Evolutionary conservation across 2,113 vertebrate genomes (phyloP), one percentile per base, ranked within the genome.

Genomic region (Chaenogobius annularis): DNA sequence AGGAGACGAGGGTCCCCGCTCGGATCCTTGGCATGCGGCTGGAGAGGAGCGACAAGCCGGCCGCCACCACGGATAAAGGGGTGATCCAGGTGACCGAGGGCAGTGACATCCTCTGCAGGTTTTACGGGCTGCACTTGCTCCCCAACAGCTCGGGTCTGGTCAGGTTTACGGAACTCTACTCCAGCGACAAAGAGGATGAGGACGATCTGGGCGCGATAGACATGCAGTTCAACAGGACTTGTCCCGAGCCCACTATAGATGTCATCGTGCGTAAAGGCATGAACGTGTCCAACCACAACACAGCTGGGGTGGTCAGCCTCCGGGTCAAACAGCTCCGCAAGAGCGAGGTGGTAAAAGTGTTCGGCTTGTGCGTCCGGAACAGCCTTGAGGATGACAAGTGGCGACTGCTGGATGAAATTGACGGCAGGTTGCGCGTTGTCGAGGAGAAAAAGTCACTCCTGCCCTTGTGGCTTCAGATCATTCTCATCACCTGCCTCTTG

Each of bases 401-500:
- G 96, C 20, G 83, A 72, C 84, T 89, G 22, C 91, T 96, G 55
- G 89, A 83, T 0, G 94, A 93, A 0, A 35, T 72, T 0, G 96
- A 98, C 78, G 93, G 95, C 0, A 84, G 82, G 0, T 74, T 99
- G 44, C 66, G 88, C 56, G 95, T 99, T 89, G 23, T 95, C 87
- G 97, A 98, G 88, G 94, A 94, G 84, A 90, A 91, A 66, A 91
- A 89, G 72, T 91, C 82, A 0, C 20, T 98, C 66, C 66, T 99
- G 77, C 98, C 98, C 0, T 40, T 95, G 0, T 99, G 97, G 97
- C 10, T 98, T 63, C 95, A 98, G 92, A 81, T 93, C 23, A 90
- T 94, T 8, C 73, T 99, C 59, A 91, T 98, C 72, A 2, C 48
- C 5, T 92, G 86, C 69, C 81, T 99, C 66, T 66, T 99, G 63